Percentiles rank a stretch among this genome's conserved stretches.
These are phyloP conservation scores for Prorops nasuta DNA, from an alignment of 1,140 invertebrate genomes.

Conservation along the genomic window DNA sequence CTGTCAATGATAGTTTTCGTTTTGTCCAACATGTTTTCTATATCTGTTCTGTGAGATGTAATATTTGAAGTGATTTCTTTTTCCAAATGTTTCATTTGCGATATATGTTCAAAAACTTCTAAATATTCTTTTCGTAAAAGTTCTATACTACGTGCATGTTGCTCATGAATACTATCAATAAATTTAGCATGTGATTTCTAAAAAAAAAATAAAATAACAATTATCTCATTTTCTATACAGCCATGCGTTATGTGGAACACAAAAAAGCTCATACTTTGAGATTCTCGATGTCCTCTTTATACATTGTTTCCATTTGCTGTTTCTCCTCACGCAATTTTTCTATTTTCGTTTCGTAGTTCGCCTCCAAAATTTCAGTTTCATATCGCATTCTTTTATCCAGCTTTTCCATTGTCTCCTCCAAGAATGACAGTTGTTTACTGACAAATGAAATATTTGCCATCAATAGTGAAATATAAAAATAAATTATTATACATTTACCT, in stretches of 20 bases:
- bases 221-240: not conserved
- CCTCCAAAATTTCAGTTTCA: constrained; percentile 38
- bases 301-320: constrained; percentile 34
- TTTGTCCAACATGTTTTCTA: constrained; percentile 41
- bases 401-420: constrained; percentile 40
- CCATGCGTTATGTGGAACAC: not conserved
- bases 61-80: constrained; percentile 37
- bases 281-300: constrained; percentile 41
- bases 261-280: constrained; percentile 30
- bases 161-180: constrained; percentile 38
- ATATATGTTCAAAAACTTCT: constrained; percentile 44
- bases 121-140: constrained; percentile 42
- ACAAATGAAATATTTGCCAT: constrained; percentile 12
- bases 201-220: constrained; percentile 13
- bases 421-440: constrained; percentile 44
- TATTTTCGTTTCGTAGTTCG: constrained; percentile 43
- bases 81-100: constrained; percentile 43
- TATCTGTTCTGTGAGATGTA: constrained; percentile 32
- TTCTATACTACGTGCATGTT: constrained; percentile 38
- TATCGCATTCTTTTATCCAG: constrained; percentile 40
- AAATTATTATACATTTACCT: constrained; percentile 32
- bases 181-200: constrained; percentile 35
- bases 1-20: constrained; percentile 31
- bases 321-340: constrained; percentile 45
- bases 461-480: constrained; percentile 7